phyloP scores from a whole-genome alignment of 2,113 vertebrate genomes.

The Trichechus manatus region DNA sequence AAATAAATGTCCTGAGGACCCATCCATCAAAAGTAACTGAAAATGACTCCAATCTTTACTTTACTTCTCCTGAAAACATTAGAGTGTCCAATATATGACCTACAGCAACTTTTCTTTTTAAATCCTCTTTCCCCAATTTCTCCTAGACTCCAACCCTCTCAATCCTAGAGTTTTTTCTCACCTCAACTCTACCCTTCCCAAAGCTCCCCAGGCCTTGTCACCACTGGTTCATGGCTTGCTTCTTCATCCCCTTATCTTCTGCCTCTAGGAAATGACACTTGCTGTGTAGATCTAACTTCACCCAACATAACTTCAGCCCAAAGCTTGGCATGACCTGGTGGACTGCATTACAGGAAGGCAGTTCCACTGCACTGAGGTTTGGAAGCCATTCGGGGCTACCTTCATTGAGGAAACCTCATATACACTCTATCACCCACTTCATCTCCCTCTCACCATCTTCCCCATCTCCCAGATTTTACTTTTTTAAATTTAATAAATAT shows the following conservation, averaged over 20 bases:
- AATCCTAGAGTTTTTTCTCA: not conserved
- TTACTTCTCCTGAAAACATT: constrained; percentile 13
- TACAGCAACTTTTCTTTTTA: not conserved
- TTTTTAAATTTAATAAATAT: not conserved
- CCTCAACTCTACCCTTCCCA: not conserved
- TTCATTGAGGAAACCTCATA: not conserved
- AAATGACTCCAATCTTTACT: not conserved
- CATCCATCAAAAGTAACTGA: not conserved
- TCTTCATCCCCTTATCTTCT: not conserved
- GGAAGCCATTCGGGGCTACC: not conserved
- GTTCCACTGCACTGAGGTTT: not conserved
- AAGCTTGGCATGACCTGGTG: not conserved
- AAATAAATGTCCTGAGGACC: not conserved
- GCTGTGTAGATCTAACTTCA: not conserved
- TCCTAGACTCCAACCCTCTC: not conserved
- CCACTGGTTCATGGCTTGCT: not conserved
- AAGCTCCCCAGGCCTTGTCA: not conserved
- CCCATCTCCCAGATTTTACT: not conserved
- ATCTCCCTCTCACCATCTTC: not conserved
- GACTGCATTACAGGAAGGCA: not conserved
- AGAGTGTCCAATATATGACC: not conserved
- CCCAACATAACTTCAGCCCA: not conserved
- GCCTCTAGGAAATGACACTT: not conserved
- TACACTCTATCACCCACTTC: not conserved
- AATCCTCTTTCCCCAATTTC: not conserved